These are phyloP conservation scores for Phorcus lineatus DNA, from an alignment of 2,888 invertebrate genomes.

Conservation along the genomic window DNA sequence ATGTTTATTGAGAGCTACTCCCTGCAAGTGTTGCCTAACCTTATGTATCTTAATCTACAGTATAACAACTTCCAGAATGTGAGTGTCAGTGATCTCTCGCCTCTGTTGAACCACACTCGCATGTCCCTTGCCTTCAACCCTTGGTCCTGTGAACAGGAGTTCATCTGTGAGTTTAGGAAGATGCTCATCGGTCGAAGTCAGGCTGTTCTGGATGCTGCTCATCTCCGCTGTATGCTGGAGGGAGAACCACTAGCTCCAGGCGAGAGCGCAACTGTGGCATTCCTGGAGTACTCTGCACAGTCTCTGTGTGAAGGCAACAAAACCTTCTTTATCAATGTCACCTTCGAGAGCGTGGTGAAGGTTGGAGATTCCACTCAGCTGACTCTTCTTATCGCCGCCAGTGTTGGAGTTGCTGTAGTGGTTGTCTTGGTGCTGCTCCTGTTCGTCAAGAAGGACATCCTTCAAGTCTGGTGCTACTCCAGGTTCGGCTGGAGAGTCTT, in stretches of 20 bases:
- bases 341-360: background rate
- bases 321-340: conserved; percentile 9
- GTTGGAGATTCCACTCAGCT: background rate
- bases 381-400: conserved; percentile 29
- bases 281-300: conserved; percentile 15
- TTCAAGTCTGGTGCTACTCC: conserved; percentile 43
- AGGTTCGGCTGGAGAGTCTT: conserved; percentile 43
- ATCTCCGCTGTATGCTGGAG: conserved; percentile 20
- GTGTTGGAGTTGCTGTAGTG: conserved; percentile 26
- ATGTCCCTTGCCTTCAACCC: conserved; percentile 36
- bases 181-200: conserved; percentile 19
- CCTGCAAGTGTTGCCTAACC: background rate
- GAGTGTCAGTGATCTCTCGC: background rate
- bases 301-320: conserved; percentile 14
- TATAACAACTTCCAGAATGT: background rate
- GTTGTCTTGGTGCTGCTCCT: conserved; percentile 27
- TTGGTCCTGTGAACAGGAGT: conserved; percentile 38
- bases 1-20: background rate
- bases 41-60: background rate
- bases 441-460: conserved; percentile 38
- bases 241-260: background rate
- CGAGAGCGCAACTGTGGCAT: conserved; percentile 2
- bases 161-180: conserved; percentile 35
- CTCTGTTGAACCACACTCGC: background rate
- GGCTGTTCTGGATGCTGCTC: background rate